Evolutionary conservation across 2,113 vertebrate genomes (phyloP), one percentile per base, ranked within the genome.

Genomic region (Nerophis lumbriciformis): DNA sequence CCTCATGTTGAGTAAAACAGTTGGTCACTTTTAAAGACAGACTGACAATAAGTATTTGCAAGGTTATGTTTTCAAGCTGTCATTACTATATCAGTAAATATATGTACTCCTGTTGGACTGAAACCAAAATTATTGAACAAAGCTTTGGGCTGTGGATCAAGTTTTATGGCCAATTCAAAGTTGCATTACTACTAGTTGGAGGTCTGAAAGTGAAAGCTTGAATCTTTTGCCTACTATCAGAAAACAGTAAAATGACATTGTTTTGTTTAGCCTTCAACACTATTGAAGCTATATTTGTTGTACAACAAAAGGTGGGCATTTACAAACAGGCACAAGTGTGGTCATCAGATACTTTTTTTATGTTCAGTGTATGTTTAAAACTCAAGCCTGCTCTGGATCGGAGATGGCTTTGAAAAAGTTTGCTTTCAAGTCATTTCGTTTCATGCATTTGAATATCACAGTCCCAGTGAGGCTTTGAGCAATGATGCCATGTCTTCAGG

Each of bases 401-500:
- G 4, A 56, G 10, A 48, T 65, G 60, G 38, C 38, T 35, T 42
- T 42, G 63, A 15, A 62, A 37, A 63, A 62, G 38, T 47, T 37
- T 42, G 10, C 2, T 4, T 19, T 6, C 9, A 21, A 60, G 51
- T 72, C 38, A 10, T 73, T 44, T 62, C 52, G 59, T 65, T 50
- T 58, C 53, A 48, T n/a, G 44, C 19, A 28, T 66, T 56, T 75
- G 13, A 3, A 39, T 11, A 66, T 95, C 85, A 98, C 78, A 99
- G 87, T 78, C 96, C 96, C 81, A 99, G 85, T 0, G 95, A 95
- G 12, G 92, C 91, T 89, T 94, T 99, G 48, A 99, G 83, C 76
- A 98, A 84, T 0, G 93, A 92, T n/a, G 95, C 95, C 90, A 98
- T 94, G 78, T 98, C 94, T 80, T 94, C 89, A 64, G 94, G 91